These are phyloP conservation scores for Drosophila sp. DNA, from an alignment of 1,140 invertebrate genomes.

Conservation along the genomic window DNA sequence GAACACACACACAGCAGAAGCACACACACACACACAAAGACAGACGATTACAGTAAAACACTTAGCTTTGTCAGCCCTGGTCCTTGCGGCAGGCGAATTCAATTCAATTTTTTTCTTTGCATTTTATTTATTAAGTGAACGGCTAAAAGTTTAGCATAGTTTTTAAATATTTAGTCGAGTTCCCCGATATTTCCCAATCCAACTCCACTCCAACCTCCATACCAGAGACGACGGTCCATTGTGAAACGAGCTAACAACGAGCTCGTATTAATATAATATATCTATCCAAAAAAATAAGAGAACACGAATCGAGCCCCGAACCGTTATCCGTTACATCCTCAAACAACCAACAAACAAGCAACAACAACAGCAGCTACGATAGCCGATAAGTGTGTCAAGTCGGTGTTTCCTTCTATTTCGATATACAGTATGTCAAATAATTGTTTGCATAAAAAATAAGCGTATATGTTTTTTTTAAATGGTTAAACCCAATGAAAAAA, in stretches of 20 bases:
- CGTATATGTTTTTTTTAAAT: too few species aligned
- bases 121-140: constrained; percentile 76
- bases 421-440: constrained; percentile 9
- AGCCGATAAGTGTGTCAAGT: constrained; percentile 15
- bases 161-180: constrained; percentile 72
- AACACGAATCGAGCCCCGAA: constrained; percentile 6
- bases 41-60: constrained; percentile 14
- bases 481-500: too few species aligned
- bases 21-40: constrained; percentile 21
- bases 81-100: constrained; percentile 34
- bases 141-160: constrained; percentile 67
- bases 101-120: constrained; percentile 70
- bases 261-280: not conserved
- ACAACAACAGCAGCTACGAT: not conserved
- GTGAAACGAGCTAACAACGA: not conserved
- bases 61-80: constrained; percentile 47
- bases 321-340: constrained; percentile 15
- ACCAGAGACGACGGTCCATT: constrained; percentile 6
- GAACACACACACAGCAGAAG: too few species aligned
- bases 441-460: too few species aligned
- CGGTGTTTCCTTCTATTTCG: constrained; percentile 20
- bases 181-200: constrained; percentile 21
- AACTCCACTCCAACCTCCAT: not conserved
- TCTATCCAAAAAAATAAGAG: constrained; percentile 15
- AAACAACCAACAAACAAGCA: constrained; percentile 16